Base-by-base conservation (phyloP, 2,888 invertebrate species). In the Unio pictorum region DNA sequence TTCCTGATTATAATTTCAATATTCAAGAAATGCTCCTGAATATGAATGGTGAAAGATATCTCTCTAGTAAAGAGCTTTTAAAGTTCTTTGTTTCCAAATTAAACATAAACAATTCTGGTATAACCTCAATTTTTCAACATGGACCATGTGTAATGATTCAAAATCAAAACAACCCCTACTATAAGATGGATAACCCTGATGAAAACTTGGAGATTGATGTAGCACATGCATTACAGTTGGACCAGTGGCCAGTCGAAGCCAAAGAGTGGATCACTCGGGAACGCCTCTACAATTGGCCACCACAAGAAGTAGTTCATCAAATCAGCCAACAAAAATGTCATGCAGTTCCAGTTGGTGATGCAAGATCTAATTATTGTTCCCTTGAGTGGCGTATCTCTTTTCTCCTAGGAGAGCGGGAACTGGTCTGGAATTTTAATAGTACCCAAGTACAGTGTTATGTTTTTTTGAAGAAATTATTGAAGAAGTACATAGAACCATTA, bases 371-470 rank as follows among this genome's bases (percentile, higher is more conserved):
- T 45, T 15, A 23, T 15, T 26, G 1, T 23, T n/a, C 61, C 4
- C 59, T 34, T 20, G 71, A 71, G 55, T 71, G 67, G 71, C 54
- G 71, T 28, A 7, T 67, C 54, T 67, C 71, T 7, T 71, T 61
- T 45, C 26, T 71, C 15, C 60, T 67, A 11, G 61, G 67, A 6
- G 71, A 71, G 45, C 60, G 61, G 57, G 71, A 71, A 61, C 61
- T 71, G 28, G 34, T 71, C 5, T 71, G 71, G 71, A 71, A 56
- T 28, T 67, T 71, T 23, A 71, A 71, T 55, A 67, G 67, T 45
- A 61, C 58, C 34, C 71, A 71, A 30, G 15, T 71, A 17, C 64
- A 67, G n/a, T 61, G 61, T n/a, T 71, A 71, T 57, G 18, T 71
- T 45, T 20, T 71, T 20, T 18, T 71, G 45, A 71, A 67, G 54